Evolutionary conservation across 2,888 invertebrate species (phyloP).

Genomic region (Mongoloraphidia duomilia): DNA sequence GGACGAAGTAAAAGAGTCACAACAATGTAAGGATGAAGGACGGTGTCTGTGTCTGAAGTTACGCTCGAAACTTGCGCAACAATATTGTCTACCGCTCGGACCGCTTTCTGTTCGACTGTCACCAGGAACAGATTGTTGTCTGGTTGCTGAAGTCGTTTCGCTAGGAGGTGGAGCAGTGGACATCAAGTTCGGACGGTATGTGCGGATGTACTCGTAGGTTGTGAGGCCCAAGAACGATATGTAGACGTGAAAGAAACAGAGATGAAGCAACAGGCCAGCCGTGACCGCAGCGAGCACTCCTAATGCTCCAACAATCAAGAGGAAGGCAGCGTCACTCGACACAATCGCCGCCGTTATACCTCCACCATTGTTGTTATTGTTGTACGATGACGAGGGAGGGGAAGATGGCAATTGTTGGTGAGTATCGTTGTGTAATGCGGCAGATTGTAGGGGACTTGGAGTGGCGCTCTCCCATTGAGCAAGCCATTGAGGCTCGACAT

Average conservation of each 20-base stretch:
- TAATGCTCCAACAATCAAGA: slow-evolving; percentile 44
- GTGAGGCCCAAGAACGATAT: slow-evolving; percentile 72
- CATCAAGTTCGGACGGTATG: slow-evolving; percentile 29
- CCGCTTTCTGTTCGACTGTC: slow-evolving; percentile 8
- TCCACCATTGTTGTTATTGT: slow-evolving; percentile 15
- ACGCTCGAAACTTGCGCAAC: too few relatives aligned
- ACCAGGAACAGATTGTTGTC: slow-evolving; percentile 17
- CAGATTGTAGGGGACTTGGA: slow-evolving; percentile 7
- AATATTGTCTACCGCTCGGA: slow-evolving; percentile 5
- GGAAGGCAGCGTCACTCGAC: slow-evolving; percentile 41
- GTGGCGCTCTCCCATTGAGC: slow-evolving; percentile 28
- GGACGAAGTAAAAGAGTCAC: slow-evolving; percentile 24
- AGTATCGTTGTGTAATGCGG: not conserved
- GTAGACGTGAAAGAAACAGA: slow-evolving; percentile 80
- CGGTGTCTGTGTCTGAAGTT: slow-evolving; percentile 17
- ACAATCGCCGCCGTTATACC: slow-evolving; percentile 17
- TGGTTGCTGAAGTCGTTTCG: slow-evolving; percentile 12
- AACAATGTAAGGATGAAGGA: slow-evolving; percentile 30
- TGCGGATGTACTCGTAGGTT: slow-evolving; percentile 76
- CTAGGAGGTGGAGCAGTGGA: slow-evolving; percentile 18
- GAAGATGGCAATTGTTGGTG: slow-evolving; percentile 1
- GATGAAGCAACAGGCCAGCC: slow-evolving; percentile 62
- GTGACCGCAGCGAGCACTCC: slow-evolving; percentile 60
- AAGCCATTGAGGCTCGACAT: slow-evolving; percentile 39
- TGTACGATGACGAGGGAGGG: slow-evolving; percentile 4